Evolutionary conservation across 2,113 vertebrate species (phyloP).

Genomic region (Oncorhynchus clarkii): DNA sequence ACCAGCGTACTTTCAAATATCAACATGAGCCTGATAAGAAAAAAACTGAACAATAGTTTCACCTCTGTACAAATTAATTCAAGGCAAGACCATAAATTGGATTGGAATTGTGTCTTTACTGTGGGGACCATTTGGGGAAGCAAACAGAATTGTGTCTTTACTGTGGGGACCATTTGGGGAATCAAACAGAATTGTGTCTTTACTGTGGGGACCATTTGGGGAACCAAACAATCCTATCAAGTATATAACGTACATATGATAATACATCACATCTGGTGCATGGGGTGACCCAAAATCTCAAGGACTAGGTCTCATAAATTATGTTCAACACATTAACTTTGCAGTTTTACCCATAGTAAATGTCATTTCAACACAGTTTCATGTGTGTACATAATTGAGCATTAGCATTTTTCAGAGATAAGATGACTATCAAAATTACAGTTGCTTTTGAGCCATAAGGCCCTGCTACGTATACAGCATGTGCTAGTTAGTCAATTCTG

Average conservation of each 20-base stretch:
- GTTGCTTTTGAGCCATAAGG: no score
- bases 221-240: conserved; percentile 29
- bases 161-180: conserved; percentile 21
- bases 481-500: neutral
- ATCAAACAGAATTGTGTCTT: conserved; percentile 32
- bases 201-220: conserved; percentile 26
- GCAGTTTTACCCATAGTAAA: conserved; percentile 19
- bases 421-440: neutral
- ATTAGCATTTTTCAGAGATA: neutral
- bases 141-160: neutral
- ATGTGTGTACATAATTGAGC: neutral
- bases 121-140: conserved; percentile 32
- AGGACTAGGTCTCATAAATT: conserved; percentile 40
- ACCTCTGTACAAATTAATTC: conserved; percentile 37
- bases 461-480: neutral
- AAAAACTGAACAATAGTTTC: conserved; percentile 30
- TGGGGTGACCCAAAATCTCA: conserved; percentile 36
- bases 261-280: conserved; percentile 54
- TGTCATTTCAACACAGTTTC: neutral
- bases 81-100: conserved; percentile 27
- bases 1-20: conserved; percentile 37
- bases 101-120: conserved; percentile 23
- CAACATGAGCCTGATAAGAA: conserved; percentile 29
- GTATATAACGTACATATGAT: conserved; percentile 38
- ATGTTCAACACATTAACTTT: conserved; percentile 40